phyloP scores from a whole-genome alignment of 2,797 vertebrate genomes.

The Karalla daura region DNA sequence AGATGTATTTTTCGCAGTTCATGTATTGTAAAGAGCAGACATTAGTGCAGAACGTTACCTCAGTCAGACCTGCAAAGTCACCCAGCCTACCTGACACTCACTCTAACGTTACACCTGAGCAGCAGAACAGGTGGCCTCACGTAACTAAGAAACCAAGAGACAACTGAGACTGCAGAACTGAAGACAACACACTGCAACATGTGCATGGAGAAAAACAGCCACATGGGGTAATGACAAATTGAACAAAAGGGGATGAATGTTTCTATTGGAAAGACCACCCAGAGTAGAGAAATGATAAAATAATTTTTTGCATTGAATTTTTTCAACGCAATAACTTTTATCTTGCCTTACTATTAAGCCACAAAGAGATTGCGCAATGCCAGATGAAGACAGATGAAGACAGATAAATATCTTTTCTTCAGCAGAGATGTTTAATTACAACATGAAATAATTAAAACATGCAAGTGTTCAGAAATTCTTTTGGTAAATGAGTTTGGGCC shows the following conservation, averaged over 20 bases:
- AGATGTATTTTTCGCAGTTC: neutral
- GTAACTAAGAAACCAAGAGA: conserved; percentile 71
- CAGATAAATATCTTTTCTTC: conserved; percentile 11
- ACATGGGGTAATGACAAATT: neutral
- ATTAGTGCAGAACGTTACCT: conserved; percentile 17
- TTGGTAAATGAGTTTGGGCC: neutral
- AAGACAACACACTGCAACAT: conserved; percentile 12
- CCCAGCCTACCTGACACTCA: conserved; percentile 72
- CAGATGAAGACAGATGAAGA: conserved; percentile 20
- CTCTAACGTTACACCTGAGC: conserved; percentile 70
- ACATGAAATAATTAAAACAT: neutral
- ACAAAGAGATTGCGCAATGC: conserved; percentile 4
- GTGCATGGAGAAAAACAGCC: neutral
- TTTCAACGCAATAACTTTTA: conserved; percentile 2
- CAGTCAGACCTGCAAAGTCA: conserved; percentile 40
- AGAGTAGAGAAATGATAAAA: neutral
- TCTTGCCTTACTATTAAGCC: neutral
- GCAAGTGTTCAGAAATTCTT: neutral
- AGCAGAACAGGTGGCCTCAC: conserved; percentile 44
- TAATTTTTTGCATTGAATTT: neutral
- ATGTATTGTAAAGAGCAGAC: conserved; percentile 22
- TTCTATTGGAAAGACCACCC: neutral
- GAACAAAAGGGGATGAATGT: neutral
- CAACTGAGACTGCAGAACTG: conserved; percentile 47
- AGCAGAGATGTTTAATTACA: conserved; percentile 23